phyloP scores from a whole-genome alignment of 2,888 invertebrate species.

The Epirrhoe tristata region DNA sequence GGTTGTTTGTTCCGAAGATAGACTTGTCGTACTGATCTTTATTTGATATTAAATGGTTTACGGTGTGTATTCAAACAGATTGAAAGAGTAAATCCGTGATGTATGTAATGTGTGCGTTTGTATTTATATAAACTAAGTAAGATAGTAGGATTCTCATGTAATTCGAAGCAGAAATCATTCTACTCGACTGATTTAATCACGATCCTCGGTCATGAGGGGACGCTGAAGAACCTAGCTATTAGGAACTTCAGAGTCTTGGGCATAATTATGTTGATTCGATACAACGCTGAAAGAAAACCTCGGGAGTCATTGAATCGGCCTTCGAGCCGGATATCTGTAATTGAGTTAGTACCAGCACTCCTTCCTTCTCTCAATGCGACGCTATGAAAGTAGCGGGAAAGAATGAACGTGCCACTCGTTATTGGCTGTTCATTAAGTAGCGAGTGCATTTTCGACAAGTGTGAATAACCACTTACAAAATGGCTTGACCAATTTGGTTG shows the following conservation, averaged over 20 bases:
- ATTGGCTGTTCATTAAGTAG: neutral
- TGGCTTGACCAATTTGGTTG: no score
- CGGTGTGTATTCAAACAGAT: neutral
- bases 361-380: constrained; percentile 53
- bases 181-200: no score
- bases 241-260: constrained; percentile 7
- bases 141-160: no score
- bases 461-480: no score
- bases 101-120: no score
- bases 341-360: constrained; percentile 76
- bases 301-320: constrained; percentile 65
- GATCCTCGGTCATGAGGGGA: no score
- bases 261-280: constrained; percentile 25
- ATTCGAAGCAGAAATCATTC: no score
- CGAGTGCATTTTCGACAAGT: no score
- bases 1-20: neutral
- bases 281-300: constrained; percentile 49
- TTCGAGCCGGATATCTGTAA: constrained; percentile 75
- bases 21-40: neutral
- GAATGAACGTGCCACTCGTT: neutral
- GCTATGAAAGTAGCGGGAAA: constrained; percentile 53
- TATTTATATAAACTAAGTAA: no score
- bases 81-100: neutral
- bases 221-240: neutral
- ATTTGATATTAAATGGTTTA: neutral